Evolutionary conservation across 2,888 invertebrate species (phyloP), one percentile per base, ranked within the genome.

Genomic region (Strigamia transsilvanica): DNA sequence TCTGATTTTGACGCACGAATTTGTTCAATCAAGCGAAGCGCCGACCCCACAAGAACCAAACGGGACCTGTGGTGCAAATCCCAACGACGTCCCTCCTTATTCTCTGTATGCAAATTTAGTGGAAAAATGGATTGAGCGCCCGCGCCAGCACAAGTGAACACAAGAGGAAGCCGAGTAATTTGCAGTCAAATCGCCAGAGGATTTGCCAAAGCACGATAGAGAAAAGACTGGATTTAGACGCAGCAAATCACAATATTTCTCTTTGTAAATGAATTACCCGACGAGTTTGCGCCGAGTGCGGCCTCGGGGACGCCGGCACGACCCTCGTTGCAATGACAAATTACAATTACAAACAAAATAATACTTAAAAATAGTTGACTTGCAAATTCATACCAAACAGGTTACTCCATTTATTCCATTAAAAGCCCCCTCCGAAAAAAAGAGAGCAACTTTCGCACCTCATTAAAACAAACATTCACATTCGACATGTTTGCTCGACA

Each of bases 71-170:
- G 51, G 56, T 51, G 80, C 51, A 80, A 34, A 38, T 38, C 80
- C 80, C 42, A 51, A 23, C 61, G 61, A 80, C 46, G 46, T 27
- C 80, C 80, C 80, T 61, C 38, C 51, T 80, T 80, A 80, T 80
- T 80, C 80, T 80, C 80, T 56, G 80, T 80, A 80, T 80, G 80
- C 80, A 80, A 80, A 80, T 80, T 80, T 80, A 80, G 80, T 61
- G 42, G 80, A 80, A 80, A 80, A 80, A 80, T 80, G 80, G 32
- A 80, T 80, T 80, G 51, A 51, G 42, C 56, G 80, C 32, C 51
- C 80, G 46, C 46, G 46, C 46, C 5, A 46, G 46, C 46, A 46
- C 46, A 46, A 46, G 46, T 46, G 56, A 80, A 80, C 80, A 80
- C 41, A 61, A 32, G 80, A 51, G 27, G 80, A 56, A 27, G 80